Conservation (phyloP, 2,797 vertebrate genomes). For the Morelia viridis region DNA sequence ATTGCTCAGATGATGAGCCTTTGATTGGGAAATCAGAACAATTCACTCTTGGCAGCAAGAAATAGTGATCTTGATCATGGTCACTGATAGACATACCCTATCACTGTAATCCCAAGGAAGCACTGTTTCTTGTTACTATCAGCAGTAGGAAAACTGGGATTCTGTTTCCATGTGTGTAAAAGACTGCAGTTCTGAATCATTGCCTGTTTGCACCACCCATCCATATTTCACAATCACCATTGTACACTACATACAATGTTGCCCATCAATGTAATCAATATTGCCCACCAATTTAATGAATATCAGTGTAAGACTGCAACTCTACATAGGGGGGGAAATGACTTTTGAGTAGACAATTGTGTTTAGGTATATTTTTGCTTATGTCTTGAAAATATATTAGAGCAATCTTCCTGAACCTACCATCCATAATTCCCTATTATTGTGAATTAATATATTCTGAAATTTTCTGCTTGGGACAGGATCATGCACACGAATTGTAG, state of each 20-base stretch:
- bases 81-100: background rate
- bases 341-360: background rate
- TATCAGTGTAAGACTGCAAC: background rate
- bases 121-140: background rate
- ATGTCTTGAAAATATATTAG: background rate
- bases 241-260: background rate
- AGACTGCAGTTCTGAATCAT: background rate
- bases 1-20: background rate
- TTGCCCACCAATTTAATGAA: background rate
- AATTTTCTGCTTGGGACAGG: background rate
- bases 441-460: background rate
- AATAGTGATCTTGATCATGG: background rate
- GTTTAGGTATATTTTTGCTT: background rate
- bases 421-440: background rate
- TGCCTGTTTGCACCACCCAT: background rate
- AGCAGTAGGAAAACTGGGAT: background rate
- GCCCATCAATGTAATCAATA: background rate
- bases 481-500: background rate
- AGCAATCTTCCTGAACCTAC: background rate
- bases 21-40: background rate
- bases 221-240: background rate
- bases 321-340: background rate
- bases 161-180: background rate
- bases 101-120: background rate
- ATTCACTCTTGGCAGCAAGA: background rate